Percentiles rank a stretch among this genome's conserved stretches.
These are phyloP conservation scores for Leptodactylus fallax DNA, from an alignment of 2,797 vertebrate genomes.

Conservation along the genomic window DNA sequence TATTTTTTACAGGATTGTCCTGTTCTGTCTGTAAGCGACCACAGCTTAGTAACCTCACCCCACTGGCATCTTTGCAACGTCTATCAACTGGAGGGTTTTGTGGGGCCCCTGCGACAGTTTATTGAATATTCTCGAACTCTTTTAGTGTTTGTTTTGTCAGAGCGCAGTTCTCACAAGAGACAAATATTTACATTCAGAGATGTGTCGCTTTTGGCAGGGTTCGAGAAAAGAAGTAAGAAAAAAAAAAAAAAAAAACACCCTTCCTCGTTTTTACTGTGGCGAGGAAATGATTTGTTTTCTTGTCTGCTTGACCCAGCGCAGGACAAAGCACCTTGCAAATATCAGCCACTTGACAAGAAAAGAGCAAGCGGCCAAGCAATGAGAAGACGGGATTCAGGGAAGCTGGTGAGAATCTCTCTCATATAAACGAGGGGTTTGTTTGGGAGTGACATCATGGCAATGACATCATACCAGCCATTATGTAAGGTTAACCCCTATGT, in stretches of 20 bases:
- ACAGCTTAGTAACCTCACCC: neutral
- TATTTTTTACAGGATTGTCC: neutral
- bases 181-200: slow-evolving; percentile 58
- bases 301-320: slow-evolving; percentile 32
- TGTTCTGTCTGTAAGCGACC: neutral
- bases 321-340: slow-evolving; percentile 46
- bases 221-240: neutral
- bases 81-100: neutral
- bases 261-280: neutral
- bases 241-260: neutral
- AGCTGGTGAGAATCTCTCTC: neutral
- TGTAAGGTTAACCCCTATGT: neutral
- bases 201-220: slow-evolving; percentile 49
- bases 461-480: slow-evolving; percentile 7
- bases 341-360: slow-evolving; percentile 47
- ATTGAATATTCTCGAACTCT: slow-evolving; percentile 60
- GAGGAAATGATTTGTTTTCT: slow-evolving; percentile 54
- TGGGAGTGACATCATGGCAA: slow-evolving; percentile 32
- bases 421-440: slow-evolving; percentile 4
- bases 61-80: slow-evolving; percentile 4
- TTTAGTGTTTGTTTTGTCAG: slow-evolving; percentile 68
- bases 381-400: neutral
- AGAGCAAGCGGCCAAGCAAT: neutral
- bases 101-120: slow-evolving; percentile 57
- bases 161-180: slow-evolving; percentile 62